Evolutionary conservation across 2,888 invertebrate genomes (phyloP).

Genomic region (Orchestes rusci): DNA sequence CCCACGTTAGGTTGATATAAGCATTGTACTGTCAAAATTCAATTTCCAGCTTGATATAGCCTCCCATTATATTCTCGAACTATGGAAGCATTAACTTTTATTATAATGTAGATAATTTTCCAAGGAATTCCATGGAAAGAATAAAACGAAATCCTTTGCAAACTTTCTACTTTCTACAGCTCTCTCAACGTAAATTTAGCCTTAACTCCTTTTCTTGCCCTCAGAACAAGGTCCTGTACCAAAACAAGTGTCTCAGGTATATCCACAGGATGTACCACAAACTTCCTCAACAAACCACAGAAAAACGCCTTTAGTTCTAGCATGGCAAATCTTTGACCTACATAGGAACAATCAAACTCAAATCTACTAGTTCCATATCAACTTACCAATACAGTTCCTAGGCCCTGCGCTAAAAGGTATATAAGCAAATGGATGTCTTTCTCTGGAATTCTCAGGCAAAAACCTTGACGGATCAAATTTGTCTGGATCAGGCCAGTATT

Average conservation of each 20-base stretch:
- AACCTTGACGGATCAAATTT: conserved; percentile 67
- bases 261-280: conserved; percentile 47
- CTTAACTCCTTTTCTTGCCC: conserved; percentile 43
- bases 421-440: conserved; percentile 56
- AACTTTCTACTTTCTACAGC: not conserved
- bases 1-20: too few relatives aligned
- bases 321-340: conserved; percentile 62
- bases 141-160: too few relatives aligned
- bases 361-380: too few relatives aligned
- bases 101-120: too few relatives aligned
- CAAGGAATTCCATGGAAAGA: too few relatives aligned
- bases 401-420: conserved; percentile 64
- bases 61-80: too few relatives aligned
- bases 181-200: conserved; percentile 34
- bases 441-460: conserved; percentile 49
- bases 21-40: too few relatives aligned
- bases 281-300: conserved; percentile 49
- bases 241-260: conserved; percentile 43
- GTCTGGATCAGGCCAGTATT: conserved; percentile 56
- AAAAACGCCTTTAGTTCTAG: conserved; percentile 56
- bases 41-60: too few relatives aligned
- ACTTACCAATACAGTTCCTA: conserved; percentile 59
- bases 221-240: conserved; percentile 46
- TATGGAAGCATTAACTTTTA: too few relatives aligned
- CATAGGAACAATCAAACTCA: too few relatives aligned